These are phyloP conservation scores for Syrphus vitripennis DNA, from an alignment of 2,888 invertebrate species.

Conservation along the genomic window DNA sequence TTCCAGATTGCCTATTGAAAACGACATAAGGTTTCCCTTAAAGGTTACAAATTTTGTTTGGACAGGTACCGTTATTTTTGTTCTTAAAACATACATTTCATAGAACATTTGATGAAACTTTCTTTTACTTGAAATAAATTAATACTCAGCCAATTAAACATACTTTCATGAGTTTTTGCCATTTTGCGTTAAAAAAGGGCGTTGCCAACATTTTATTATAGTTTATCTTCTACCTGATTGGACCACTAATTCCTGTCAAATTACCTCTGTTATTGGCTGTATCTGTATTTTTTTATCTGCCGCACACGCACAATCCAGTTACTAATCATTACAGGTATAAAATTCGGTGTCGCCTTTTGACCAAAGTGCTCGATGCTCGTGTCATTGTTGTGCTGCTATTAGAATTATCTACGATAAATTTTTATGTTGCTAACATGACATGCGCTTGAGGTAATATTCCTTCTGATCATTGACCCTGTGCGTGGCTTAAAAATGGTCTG, in stretches of 20 bases:
- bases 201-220: conserved; percentile 52
- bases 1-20: no score
- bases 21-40: no score
- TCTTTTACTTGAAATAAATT: background rate
- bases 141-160: background rate
- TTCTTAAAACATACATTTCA: no score
- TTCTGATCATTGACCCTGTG: conserved; percentile 59
- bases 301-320: conserved; percentile 39
- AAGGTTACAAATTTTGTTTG: no score
- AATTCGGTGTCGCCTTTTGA: background rate
- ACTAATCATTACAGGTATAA: background rate
- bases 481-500: conserved; percentile 17
- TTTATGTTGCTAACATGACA: background rate
- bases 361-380: conserved; percentile 13
- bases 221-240: conserved; percentile 50
- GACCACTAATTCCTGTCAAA: background rate
- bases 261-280: conserved; percentile 43
- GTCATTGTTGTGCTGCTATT: background rate
- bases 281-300: conserved; percentile 2
- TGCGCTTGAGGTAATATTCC: conserved; percentile 15
- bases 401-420: conserved; percentile 9
- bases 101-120: background rate
- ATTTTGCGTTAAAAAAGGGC: conserved; percentile 35
- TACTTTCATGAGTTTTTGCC: background rate
- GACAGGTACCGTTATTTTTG: no score